Conservation (phyloP, 35 echinoderm and acorn worm species). For the Heliocidaris erythrogramma region DNA sequence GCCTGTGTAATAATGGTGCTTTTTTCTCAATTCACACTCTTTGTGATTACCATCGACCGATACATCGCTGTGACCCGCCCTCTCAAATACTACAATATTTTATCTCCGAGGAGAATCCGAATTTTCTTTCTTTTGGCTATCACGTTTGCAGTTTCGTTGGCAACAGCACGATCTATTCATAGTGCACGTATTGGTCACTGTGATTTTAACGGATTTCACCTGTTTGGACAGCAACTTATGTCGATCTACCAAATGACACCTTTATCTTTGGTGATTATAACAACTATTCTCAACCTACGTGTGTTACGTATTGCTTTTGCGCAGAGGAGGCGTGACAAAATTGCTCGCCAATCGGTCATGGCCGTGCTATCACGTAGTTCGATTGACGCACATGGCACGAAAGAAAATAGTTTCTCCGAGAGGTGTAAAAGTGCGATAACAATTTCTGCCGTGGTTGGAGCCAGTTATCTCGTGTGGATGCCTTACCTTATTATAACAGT, state of each 20-base stretch:
- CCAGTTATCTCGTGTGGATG: not conserved
- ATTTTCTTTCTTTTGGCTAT: not conserved
- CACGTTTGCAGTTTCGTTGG: not conserved
- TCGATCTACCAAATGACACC: not conserved
- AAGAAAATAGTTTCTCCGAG: not conserved
- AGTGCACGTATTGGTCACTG: not conserved
- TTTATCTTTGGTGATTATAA: not conserved
- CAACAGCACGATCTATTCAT: not conserved
- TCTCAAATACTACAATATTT: not conserved
- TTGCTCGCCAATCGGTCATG: not conserved
- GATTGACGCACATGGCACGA: not conserved
- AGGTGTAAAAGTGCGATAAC: not conserved
- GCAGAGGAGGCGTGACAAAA: not conserved
- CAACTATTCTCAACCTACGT: not conserved
- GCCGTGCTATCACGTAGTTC: not conserved
- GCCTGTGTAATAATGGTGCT: not conserved
- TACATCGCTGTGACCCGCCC: not conserved
- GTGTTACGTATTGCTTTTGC: not conserved
- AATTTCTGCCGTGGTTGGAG: not conserved
- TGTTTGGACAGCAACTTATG: not conserved
- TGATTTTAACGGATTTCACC: not conserved
- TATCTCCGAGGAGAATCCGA: not conserved
- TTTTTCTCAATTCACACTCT: not conserved
- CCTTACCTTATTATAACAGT: not conserved
- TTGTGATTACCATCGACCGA: not conserved